phyloP scores from a whole-genome alignment of 2,888 invertebrate genomes.

The Agonum fuliginosum region DNA sequence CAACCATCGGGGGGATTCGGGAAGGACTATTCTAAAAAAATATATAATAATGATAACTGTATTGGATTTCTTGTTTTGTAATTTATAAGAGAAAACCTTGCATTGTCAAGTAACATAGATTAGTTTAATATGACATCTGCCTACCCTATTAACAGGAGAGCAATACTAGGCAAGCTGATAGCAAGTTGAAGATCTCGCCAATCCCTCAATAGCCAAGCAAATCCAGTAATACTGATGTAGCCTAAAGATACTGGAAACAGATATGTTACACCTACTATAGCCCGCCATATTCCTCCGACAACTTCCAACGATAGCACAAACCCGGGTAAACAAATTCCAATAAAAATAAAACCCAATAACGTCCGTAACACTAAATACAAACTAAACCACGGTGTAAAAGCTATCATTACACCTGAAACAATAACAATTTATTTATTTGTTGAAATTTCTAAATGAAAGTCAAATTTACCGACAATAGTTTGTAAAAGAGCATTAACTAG shows the following conservation, averaged over 20 bases:
- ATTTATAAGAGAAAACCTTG: no score
- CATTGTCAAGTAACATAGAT: no score
- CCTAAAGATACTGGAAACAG: conserved; percentile 86
- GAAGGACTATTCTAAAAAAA: conserved; percentile 85
- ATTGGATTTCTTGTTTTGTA: no score
- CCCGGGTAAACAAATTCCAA: conserved; percentile 87
- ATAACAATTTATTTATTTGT: no score
- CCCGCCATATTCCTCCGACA: conserved; percentile 87
- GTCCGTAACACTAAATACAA: conserved; percentile 83
- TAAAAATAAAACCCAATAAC: conserved; percentile 84
- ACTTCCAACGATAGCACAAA: conserved; percentile 87
- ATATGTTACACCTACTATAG: conserved; percentile 87
- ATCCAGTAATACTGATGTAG: conserved; percentile 83
- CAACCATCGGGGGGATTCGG: conserved; percentile 89
- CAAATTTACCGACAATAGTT: no score
- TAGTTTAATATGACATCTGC: no score
- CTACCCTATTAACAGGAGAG: conserved; percentile 82
- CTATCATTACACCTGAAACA: conserved; percentile 74
- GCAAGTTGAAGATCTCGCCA: conserved; percentile 84
- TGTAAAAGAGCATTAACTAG: no score
- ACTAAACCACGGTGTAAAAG: conserved; percentile 82
- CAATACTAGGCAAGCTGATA: conserved; percentile 82
- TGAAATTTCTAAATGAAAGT: no score
- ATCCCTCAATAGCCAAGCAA: conserved; percentile 82
- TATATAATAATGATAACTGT: no score